These are phyloP conservation scores for Phengaris arion DNA, from an alignment of 2,888 invertebrate genomes.

Conservation along the genomic window DNA sequence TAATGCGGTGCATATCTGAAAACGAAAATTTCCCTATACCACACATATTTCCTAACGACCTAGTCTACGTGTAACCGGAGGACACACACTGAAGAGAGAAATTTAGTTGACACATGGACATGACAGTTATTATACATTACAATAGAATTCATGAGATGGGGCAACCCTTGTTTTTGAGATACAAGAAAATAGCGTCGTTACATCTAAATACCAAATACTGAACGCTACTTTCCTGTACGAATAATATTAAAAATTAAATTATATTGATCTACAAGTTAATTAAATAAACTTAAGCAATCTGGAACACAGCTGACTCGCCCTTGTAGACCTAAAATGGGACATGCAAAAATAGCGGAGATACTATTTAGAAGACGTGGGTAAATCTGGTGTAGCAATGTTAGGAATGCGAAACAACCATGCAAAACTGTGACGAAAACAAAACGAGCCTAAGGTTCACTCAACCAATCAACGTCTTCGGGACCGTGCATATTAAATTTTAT, in stretches of 20 bases:
- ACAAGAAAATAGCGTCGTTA: constrained; percentile 54
- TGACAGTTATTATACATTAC: constrained; percentile 69
- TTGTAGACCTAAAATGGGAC: constrained; percentile 67
- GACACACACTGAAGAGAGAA: constrained; percentile 74
- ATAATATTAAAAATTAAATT: constrained; percentile 33
- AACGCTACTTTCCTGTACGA: constrained; percentile 53
- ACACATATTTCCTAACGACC: constrained; percentile 76
- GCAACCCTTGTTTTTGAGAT: constrained; percentile 77
- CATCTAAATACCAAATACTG: constrained; percentile 40
- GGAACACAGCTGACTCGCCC: constrained; percentile 52
- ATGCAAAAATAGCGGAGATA: constrained; percentile 69
- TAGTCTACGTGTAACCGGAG: constrained; percentile 65
- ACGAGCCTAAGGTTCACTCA: constrained; percentile 55
- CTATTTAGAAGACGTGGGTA: constrained; percentile 67
- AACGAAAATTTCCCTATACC: constrained; percentile 80
- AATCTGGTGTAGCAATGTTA: constrained; percentile 74
- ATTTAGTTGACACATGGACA: constrained; percentile 75
- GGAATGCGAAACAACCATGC: constrained; percentile 77
- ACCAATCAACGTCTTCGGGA: constrained; percentile 48
- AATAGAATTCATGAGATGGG: constrained; percentile 78
- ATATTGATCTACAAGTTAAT: constrained; percentile 16
- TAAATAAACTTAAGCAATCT: constrained; percentile 35
- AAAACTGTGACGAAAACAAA: constrained; percentile 70
- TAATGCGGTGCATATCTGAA: constrained; percentile 80
- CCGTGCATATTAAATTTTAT: not conserved